Base-by-base conservation (phyloP, 2,113 vertebrate genomes). In the Callopanchax toddi region DNA sequence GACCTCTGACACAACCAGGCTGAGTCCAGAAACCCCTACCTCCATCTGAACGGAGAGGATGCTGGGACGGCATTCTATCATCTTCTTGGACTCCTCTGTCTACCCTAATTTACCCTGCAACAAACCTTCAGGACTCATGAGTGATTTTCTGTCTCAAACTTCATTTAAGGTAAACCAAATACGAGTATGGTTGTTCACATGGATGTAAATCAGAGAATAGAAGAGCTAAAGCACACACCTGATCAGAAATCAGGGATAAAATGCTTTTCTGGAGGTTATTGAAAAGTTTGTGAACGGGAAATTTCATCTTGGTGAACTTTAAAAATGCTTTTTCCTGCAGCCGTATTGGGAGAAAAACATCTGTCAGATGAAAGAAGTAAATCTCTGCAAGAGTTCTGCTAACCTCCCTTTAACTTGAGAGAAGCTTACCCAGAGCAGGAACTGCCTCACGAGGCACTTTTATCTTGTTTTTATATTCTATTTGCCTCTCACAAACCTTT, bases 131-230 rank as follows among this genome's bases (percentile, higher is more conserved):
- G n/a, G 43, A 58, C 59, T 39, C 44, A 11, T 10, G 7, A 78
- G 79, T 84, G 76, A 71, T 87, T 88, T 85, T 65, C 79, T 74
- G 79, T 83, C 73, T 60, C 60, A 7, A 68, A 34, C 65, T 12
- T 52, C 12, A 11, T 56, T 22, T 50, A 16, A 62, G 36, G 34
- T 54, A 32, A 32, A 9, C 6, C 21, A 50, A 36, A 42, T n/a
- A 18, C 59, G 17, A 23, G 22, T n/a, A 22, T 15, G 65, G 8
- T 16, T 44, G 16, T 32, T 60, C 29, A 17, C 25, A 32, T 57
- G 32, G 54, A 25, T 16, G 22, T 12, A 4, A 32, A 32, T 32
- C 6, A 7, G 29, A 32, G 29, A 32, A 7, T 6, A 32, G 29
- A 32, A 32, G 4, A 9, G 5, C 50, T 32, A 34, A 32, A 32